Percentiles rank a stretch among this genome's conserved stretches.
phyloP scores from a whole-genome alignment of 2,888 invertebrate genomes.

The Geotrupes spiniger region DNA sequence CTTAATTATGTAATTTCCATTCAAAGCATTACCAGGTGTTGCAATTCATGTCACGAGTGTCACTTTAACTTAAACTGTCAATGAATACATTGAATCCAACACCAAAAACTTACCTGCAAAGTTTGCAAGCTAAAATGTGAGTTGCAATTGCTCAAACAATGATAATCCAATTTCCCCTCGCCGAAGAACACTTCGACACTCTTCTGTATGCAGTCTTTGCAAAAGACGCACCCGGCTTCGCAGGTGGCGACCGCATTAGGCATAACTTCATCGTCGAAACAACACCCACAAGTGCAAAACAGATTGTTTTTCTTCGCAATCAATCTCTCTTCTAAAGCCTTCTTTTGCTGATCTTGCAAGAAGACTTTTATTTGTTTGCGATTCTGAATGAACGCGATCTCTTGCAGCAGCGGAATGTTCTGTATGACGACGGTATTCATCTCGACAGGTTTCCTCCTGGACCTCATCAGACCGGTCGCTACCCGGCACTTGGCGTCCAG shows the following conservation, averaged over 20 bases:
- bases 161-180: slow-evolving; percentile 46
- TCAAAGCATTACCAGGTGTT: too few species aligned
- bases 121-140: slow-evolving; percentile 19
- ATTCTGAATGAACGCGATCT: slow-evolving; percentile 42
- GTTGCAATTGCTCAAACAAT: slow-evolving; percentile 49
- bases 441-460: slow-evolving; percentile 14
- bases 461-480: slow-evolving; percentile 13
- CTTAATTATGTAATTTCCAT: too few species aligned
- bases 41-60: too few species aligned
- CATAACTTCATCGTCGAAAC: slow-evolving; percentile 55
- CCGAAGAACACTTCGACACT: slow-evolving; percentile 47
- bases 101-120: slow-evolving; percentile 8
- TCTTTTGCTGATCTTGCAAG: too few species aligned
- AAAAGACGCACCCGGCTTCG: slow-evolving; percentile 42
- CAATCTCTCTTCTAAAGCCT: slow-evolving; percentile 29
- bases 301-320: slow-evolving; percentile 44
- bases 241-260: slow-evolving; percentile 47
- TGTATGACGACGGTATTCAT: slow-evolving; percentile 19
- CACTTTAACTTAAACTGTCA: too few species aligned
- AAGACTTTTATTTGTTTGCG: slow-evolving; percentile 36
- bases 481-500: slow-evolving; percentile 10
- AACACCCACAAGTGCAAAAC: slow-evolving; percentile 54
- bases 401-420: slow-evolving; percentile 44
- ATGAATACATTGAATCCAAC: too few species aligned
- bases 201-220: slow-evolving; percentile 43